These are phyloP conservation scores for Lycocorax pyrrhopterus DNA, from an alignment of 2,113 vertebrate species.

Conservation along the genomic window DNA sequence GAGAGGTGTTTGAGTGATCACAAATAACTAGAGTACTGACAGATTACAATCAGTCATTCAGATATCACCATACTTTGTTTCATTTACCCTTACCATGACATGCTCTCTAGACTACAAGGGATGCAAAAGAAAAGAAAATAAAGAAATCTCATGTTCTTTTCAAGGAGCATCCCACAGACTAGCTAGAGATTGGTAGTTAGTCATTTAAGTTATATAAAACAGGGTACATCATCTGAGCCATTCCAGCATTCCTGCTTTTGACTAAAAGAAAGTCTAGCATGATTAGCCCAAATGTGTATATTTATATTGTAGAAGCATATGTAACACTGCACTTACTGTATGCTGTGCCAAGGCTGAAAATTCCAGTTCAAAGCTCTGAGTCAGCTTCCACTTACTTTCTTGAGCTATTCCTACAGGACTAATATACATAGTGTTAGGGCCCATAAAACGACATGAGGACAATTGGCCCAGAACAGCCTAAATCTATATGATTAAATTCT, in stretches of 20 bases:
- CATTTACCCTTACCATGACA: neutral
- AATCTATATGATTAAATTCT: neutral
- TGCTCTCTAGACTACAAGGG: neutral
- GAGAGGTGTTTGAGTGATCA: neutral
- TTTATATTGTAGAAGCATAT: neutral
- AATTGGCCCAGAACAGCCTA: neutral
- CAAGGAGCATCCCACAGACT: neutral
- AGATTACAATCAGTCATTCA: neutral
- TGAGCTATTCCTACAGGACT: neutral
- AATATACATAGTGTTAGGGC: neutral
- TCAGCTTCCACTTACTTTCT: neutral
- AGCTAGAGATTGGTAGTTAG: neutral
- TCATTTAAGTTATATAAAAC: neutral
- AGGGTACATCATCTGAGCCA: neutral
- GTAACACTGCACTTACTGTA: neutral
- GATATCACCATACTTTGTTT: neutral
- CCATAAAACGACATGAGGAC: neutral
- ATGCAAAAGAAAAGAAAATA: neutral
- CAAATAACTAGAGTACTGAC: neutral
- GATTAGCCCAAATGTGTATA: neutral
- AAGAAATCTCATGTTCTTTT: neutral
- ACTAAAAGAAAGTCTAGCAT: neutral
- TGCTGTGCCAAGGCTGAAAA: neutral
- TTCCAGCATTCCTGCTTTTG: neutral
- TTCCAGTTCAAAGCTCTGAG: neutral